A percentile compares a stretch with the other conserved stretches of the same genome.
These are phyloP conservation scores for Gadus chalcogrammus DNA, from an alignment of 2,113 vertebrate species.

Conservation along the genomic window DNA sequence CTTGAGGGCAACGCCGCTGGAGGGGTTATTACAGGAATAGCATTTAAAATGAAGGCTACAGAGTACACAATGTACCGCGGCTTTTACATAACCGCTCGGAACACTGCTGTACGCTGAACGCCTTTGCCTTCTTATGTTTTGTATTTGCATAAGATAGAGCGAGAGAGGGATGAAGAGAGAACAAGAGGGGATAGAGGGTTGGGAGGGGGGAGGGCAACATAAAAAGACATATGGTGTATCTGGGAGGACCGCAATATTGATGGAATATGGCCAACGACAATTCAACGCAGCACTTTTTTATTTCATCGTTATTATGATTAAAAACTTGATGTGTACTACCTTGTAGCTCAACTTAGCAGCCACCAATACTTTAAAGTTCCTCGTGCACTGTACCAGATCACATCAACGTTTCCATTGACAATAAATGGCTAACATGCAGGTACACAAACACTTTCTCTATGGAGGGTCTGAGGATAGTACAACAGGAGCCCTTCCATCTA, in stretches of 20 bases:
- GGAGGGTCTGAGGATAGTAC: no score
- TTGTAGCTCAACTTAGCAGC: neutral
- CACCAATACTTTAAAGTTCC: neutral
- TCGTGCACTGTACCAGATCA: neutral
- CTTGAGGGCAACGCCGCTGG: conserved; percentile 15
- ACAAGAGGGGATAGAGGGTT: neutral
- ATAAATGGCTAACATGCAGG: neutral
- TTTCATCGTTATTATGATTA: neutral
- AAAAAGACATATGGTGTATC: no score
- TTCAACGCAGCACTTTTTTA: neutral
- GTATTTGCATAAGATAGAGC: neutral
- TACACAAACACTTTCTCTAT: no score
- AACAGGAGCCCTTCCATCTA: no score
- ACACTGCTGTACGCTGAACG: neutral
- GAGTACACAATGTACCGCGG: conserved; percentile 9
- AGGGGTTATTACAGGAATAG: conserved; percentile 23
- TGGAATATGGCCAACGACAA: no score
- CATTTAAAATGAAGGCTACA: conserved; percentile 15
- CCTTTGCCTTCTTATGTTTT: neutral
- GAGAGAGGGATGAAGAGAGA: neutral
- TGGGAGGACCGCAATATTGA: no score
- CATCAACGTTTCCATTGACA: neutral
- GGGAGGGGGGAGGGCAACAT: no score
- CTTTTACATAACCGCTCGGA: conserved; percentile 18
- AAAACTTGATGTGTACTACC: neutral